phyloP scores from a whole-genome alignment of 2,888 invertebrate species.

The Acanthococcus lagerstroemiae region DNA sequence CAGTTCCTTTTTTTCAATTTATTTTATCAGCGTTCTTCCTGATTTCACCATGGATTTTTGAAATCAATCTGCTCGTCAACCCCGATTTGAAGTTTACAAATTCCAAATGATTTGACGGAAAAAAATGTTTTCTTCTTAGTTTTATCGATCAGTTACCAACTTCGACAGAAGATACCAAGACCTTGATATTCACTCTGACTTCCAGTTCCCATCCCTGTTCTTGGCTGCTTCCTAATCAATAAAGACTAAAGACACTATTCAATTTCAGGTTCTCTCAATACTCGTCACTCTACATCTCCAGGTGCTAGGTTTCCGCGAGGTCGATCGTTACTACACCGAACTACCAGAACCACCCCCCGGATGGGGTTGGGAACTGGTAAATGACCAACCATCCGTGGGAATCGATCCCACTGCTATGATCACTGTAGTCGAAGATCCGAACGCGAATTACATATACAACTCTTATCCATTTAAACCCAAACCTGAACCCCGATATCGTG shows the following conservation, averaged over 20 bases:
- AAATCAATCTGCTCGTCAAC: too few species aligned
- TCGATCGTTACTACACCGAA: constrained; percentile 9
- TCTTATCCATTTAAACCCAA: neutral
- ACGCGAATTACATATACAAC: constrained; percentile 16
- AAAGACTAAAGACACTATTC: neutral
- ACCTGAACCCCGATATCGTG: too few species aligned
- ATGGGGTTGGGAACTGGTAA: constrained; percentile 12
- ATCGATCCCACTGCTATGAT: neutral
- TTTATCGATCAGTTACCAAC: too few species aligned
- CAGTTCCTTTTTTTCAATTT: too few species aligned
- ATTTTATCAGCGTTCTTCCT: too few species aligned
- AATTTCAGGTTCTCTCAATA: neutral
- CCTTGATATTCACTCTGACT: too few species aligned
- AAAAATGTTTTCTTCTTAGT: too few species aligned
- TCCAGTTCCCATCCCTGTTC: too few species aligned
- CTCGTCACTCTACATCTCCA: neutral
- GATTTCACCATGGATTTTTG: too few species aligned
- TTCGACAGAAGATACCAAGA: too few species aligned
- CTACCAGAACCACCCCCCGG: neutral
- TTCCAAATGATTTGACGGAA: too few species aligned
- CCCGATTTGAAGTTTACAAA: too few species aligned
- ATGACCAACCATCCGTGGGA: neutral
- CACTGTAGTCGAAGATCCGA: constrained; percentile 8
- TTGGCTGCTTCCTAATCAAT: neutral
- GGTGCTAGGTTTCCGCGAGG: neutral